A percentile compares a stretch with the other conserved stretches of the same genome.
These are phyloP conservation scores for Pachymerium ferrugineum DNA, from an alignment of 2,888 invertebrate genomes.

Conservation along the genomic window DNA sequence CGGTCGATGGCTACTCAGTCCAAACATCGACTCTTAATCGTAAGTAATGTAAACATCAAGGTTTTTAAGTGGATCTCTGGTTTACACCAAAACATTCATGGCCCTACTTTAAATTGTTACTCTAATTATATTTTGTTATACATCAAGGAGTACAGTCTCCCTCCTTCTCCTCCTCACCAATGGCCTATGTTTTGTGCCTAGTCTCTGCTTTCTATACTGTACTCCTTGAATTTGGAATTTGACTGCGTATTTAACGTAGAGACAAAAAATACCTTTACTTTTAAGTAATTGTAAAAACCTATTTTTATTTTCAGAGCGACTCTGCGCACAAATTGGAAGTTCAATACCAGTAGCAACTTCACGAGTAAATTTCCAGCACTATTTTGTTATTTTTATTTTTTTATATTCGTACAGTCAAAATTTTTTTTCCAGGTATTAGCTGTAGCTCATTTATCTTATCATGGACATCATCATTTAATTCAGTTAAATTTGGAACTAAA, in stretches of 20 bases:
- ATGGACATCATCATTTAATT: slow-evolving; percentile 89
- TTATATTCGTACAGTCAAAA: too few species aligned
- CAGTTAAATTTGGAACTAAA: slow-evolving; percentile 81
- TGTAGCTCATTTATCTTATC: slow-evolving; percentile 82
- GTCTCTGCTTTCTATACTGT: too few species aligned
- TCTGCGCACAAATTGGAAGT: slow-evolving; percentile 55
- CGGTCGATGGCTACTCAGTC: slow-evolving; percentile 27
- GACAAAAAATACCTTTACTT: too few species aligned
- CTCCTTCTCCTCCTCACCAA: too few species aligned
- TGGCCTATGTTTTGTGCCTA: too few species aligned
- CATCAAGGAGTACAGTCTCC: too few species aligned
- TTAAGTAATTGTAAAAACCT: too few species aligned
- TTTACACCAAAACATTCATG: not conserved
- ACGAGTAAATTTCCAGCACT: too few species aligned
- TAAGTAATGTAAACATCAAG: not conserved
- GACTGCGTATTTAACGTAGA: too few species aligned
- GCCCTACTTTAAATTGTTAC: not conserved
- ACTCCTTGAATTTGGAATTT: too few species aligned
- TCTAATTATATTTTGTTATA: too few species aligned
- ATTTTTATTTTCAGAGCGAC: slow-evolving; percentile 58
- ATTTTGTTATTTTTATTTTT: not conserved
- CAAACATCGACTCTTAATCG: slow-evolving; percentile 17
- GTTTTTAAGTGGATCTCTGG: not conserved
- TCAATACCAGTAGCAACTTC: slow-evolving; percentile 40
- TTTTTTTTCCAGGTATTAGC: slow-evolving; percentile 55